Base-by-base conservation (phyloP, 2,797 vertebrate species). In the Chrosomus eos region DNA sequence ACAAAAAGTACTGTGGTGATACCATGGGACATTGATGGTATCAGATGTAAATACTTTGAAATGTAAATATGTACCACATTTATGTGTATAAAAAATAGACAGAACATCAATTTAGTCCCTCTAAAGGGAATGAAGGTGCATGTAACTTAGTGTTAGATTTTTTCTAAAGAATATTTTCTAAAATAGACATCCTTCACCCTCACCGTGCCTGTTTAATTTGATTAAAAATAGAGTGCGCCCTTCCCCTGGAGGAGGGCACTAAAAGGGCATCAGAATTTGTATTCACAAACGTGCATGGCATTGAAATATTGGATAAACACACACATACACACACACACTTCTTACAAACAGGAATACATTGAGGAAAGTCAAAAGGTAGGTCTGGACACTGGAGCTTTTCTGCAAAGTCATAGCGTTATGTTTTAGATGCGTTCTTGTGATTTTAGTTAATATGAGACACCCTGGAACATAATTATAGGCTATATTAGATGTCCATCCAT, bases 261-360 rank as follows among this genome's bases (percentile, higher is more conserved):
- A 21, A 70, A 51, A 82, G 67, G 85, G 21, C 68, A 85, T 75
- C 43, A 64, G 21, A 64, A 74, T 75, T 78, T 86, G 66, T 58
- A 40, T 79, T 40, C 67, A 81, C 48, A 84, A 62, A 82, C 55
- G 68, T 66, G 62, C 73, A 78, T 64, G 72, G 16, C 72, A 76
- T 83, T 76, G 81, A 76, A 66, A 77, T 40, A 48, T 67, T 83
- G 14, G 21, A 23, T 14, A 60, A 72, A 71, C 58, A 67, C 48
- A 73, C 55, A 80, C 38, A 71, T 2, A 71, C 45, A 70, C 62
- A 4, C 11, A 45, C 28, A 33, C 13, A 62, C 55, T 3, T n/a
- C 3, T 70, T 70, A n/a, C 43, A 13, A 33, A 75, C 40, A 64
- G 6, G 58, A 45, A 73, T 55, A 62, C 68, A 73, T 11, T 33